These are phyloP conservation scores for Nothura maculosa DNA, from an alignment of 2,797 vertebrate species.

Conservation along the genomic window DNA sequence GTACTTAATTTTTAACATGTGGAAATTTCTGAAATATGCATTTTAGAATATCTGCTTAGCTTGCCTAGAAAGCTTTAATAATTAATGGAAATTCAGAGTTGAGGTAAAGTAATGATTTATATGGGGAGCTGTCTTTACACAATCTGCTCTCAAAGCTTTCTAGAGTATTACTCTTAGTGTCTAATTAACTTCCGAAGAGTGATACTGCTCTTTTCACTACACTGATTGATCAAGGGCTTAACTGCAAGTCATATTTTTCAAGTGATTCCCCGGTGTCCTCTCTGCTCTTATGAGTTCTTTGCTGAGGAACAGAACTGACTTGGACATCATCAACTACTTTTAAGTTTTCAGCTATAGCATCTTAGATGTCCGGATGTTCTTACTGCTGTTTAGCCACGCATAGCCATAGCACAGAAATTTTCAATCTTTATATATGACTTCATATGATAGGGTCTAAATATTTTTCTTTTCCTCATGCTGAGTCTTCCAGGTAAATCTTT, in stretches of 20 bases:
- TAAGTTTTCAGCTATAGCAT: not conserved
- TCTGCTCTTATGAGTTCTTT: conserved; percentile 66
- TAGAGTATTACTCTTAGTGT: conserved; percentile 74
- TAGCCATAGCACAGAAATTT: not conserved
- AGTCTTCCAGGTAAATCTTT: not conserved
- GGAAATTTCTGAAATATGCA: conserved; percentile 71
- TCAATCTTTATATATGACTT: not conserved
- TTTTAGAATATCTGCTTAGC: conserved; percentile 76
- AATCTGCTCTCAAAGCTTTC: conserved; percentile 74
- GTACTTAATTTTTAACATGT: conserved; percentile 74
- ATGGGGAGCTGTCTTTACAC: conserved; percentile 65
- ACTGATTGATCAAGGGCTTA: conserved; percentile 79
- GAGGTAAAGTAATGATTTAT: conserved; percentile 74
- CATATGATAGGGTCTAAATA: not conserved
- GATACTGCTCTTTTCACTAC: conserved; percentile 66
- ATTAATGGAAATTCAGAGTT: conserved; percentile 79
- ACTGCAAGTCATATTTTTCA: conserved; percentile 74
- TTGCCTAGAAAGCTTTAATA: conserved; percentile 81
- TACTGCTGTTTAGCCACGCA: not conserved
- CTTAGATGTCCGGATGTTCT: not conserved
- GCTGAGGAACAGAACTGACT: conserved; percentile 37
- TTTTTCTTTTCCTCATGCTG: not conserved
- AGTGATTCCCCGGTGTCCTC: conserved; percentile 64
- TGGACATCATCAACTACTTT: conserved; percentile 16
- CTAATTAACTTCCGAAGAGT: conserved; percentile 79